A percentile compares a stretch with the other conserved stretches of the same genome.
Evolutionary conservation across 2,113 vertebrate species (phyloP).

Genomic region (Ochotona curzoniae): DNA sequence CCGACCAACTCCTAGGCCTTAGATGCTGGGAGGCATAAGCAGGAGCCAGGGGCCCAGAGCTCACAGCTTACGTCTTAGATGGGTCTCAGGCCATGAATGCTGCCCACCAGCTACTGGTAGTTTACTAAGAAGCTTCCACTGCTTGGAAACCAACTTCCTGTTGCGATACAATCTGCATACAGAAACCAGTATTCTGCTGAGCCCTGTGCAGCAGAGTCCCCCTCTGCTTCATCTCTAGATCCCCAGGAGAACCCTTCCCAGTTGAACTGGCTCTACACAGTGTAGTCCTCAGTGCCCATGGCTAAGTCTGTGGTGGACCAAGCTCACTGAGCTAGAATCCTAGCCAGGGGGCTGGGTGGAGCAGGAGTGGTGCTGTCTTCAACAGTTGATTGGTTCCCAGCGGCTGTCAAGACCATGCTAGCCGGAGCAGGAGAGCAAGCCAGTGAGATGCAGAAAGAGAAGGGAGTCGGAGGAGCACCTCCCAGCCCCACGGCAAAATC

Average conservation of each 20-base stretch:
- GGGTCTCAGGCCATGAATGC: background rate
- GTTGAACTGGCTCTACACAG: background rate
- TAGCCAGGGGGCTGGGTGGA: background rate
- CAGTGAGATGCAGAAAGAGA: background rate
- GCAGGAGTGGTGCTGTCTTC: background rate
- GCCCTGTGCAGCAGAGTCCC: background rate
- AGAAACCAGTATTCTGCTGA: background rate
- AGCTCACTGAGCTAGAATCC: background rate
- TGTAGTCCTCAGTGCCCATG: background rate
- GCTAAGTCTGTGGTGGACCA: background rate
- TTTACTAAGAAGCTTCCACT: background rate
- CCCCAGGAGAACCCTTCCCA: background rate
- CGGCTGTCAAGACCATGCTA: background rate
- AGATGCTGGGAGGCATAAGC: background rate
- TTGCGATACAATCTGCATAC: background rate
- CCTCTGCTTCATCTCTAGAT: background rate
- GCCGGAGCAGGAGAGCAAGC: conserved; percentile 9
- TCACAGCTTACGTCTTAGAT: background rate
- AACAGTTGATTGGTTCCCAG: background rate
- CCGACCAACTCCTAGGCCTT: background rate
- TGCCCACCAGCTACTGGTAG: background rate
- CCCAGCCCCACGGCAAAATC: background rate
- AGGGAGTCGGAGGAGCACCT: no score
- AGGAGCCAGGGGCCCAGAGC: background rate
- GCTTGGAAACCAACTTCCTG: background rate